Evolutionary conservation across 2,888 invertebrate genomes (phyloP), one percentile per base, ranked within the genome.

Genomic region (Eupelmus urozonus): DNA sequence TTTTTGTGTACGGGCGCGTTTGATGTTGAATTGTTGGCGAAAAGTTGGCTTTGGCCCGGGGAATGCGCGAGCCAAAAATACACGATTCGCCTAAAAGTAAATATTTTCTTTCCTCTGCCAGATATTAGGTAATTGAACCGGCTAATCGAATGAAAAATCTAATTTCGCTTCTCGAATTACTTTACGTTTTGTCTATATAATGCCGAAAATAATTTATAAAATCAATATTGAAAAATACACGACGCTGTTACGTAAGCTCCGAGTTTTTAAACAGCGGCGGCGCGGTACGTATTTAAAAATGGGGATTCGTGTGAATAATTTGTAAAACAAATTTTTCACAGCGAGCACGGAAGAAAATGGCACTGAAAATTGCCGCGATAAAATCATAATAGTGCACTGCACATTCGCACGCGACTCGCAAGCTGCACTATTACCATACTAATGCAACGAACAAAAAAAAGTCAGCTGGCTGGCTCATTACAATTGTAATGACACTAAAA

Each of bases 251-350:
- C n/a, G n/a, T n/a, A n/a, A n/a, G n/a, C n/a, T n/a, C n/a, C n/a
- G n/a, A n/a, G n/a, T n/a, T n/a, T n/a, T n/a, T n/a, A n/a, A n/a
- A n/a, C n/a, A n/a, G n/a, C n/a, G n/a, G n/a, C n/a, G n/a, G n/a
- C n/a, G n/a, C n/a, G n/a, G n/a, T n/a, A n/a, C n/a, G n/a, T n/a
- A n/a, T n/a, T n/a, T n/a, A 53, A 53, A 53, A 53, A 20, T 45
- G 13, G 16, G 13, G 13, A 45, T 53, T 13, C 53, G 16, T 16
- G 53, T 55, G 1, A 67, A n/a, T 55, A 4, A 67, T 67, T 55
- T 67, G 55, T 40, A 67, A 45, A 70, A 59, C 59, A 59, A 45
- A 70, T 59, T 45, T 65, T 27, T 69, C 13, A 45, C 42, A 11
- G 16, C 1, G 51, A 25, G 23, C 11, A 18, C 29, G 20, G 20